Conservation (phyloP, 64 coral and sea anemone species). For the Stichodactyla helianthus region DNA sequence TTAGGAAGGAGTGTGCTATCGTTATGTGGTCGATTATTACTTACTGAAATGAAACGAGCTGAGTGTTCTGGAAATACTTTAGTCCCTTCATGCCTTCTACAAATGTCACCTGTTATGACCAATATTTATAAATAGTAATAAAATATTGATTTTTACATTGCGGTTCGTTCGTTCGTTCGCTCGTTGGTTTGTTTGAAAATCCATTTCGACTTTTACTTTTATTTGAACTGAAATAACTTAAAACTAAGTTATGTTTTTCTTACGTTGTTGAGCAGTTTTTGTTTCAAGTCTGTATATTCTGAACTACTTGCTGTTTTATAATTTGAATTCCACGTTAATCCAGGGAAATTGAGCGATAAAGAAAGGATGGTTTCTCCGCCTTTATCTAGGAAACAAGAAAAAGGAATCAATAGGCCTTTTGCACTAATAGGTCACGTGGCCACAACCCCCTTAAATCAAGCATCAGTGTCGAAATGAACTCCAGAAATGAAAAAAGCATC, state of each 20-base stretch:
- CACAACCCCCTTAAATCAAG: too few relatives aligned
- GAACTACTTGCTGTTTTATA: background rate
- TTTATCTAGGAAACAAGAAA: background rate
- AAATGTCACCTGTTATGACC: background rate
- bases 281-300: background rate
- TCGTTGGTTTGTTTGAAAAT: too few relatives aligned
- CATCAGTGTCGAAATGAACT: too few relatives aligned
- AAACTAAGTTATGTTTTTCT: background rate
- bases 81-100: background rate
- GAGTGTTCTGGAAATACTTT: background rate
- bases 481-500: too few relatives aligned
- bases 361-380: background rate
- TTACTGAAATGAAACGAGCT: background rate
- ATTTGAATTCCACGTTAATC: background rate
- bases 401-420: background rate
- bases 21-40: background rate
- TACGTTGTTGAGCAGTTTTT: constrained; percentile 1
- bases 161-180: too few relatives aligned
- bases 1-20: too few relatives aligned
- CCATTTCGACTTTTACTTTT: too few relatives aligned
- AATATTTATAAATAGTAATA: too few relatives aligned
- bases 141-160: too few relatives aligned
- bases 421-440: background rate
- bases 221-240: too few relatives aligned
- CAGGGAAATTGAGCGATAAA: background rate